Evolutionary conservation across 2,797 vertebrate species (phyloP).

Genomic region (Paguma larvata): DNA sequence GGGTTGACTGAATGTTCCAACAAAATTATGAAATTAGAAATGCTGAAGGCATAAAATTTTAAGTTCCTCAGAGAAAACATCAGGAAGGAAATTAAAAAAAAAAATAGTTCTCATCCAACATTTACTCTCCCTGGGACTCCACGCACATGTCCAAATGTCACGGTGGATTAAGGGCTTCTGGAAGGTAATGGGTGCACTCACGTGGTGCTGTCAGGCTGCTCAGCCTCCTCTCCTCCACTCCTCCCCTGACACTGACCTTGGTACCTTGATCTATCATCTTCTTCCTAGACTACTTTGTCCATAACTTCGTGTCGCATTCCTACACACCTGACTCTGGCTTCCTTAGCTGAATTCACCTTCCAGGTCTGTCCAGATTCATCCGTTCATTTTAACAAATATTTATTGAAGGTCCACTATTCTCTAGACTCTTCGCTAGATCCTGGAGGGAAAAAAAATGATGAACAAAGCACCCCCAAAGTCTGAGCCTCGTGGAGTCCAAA

Average conservation of each 20-base stretch:
- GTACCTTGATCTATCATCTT: not conserved
- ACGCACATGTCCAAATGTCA: not conserved
- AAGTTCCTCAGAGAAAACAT: not conserved
- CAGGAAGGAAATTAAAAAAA: not conserved
- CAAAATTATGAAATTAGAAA: not conserved
- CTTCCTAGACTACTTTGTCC: not conserved
- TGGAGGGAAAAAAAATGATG: not conserved
- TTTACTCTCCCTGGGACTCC: not conserved
- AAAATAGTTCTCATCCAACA: not conserved
- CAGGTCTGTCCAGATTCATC: not conserved
- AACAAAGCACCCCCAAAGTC: not conserved
- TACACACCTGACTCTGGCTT: not conserved
- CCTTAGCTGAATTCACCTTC: not conserved
- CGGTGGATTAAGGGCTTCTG: not conserved
- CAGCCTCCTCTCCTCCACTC: not conserved
- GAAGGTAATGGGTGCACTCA: too few relatives aligned
- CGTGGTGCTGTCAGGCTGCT: rapidly evolving
- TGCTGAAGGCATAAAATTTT: not conserved
- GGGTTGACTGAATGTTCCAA: not conserved
- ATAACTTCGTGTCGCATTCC: not conserved
- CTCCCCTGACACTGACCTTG: not conserved
- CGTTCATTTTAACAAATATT: not conserved
- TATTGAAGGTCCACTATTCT: not conserved
- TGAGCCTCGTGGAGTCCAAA: not conserved
- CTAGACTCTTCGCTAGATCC: not conserved